phyloP scores from a whole-genome alignment of 2,888 invertebrate genomes.

The Ellobium chinense region DNA sequence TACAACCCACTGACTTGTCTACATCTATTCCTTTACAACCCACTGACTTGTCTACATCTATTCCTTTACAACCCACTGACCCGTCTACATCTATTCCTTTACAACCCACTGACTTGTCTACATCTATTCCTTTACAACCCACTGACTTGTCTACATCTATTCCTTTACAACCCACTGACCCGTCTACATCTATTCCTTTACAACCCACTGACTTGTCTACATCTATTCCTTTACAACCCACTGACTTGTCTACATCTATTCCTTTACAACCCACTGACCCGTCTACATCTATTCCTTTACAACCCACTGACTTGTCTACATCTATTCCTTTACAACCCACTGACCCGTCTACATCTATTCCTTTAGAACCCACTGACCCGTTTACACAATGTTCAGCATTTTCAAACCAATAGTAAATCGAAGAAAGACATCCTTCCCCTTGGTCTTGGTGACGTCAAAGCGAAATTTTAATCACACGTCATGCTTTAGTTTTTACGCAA shows the following conservation, averaged over 20 bases:
- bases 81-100: background rate
- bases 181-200: no score
- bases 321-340: background rate
- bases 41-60: no score
- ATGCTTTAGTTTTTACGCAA: no score
- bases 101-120: background rate
- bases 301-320: background rate
- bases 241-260: background rate
- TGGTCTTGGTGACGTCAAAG: no score
- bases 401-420: no score
- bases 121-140: background rate
- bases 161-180: background rate
- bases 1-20: background rate
- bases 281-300: background rate
- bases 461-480: no score
- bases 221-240: background rate
- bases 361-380: no score
- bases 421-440: no score
- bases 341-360: no score
- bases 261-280: background rate
- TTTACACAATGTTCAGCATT: no score
- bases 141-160: background rate
- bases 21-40: background rate
- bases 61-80: background rate
- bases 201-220: background rate